Conservation (phyloP, 2,113 vertebrate genomes). For the Sinocyclocheilus grahami region DNA sequence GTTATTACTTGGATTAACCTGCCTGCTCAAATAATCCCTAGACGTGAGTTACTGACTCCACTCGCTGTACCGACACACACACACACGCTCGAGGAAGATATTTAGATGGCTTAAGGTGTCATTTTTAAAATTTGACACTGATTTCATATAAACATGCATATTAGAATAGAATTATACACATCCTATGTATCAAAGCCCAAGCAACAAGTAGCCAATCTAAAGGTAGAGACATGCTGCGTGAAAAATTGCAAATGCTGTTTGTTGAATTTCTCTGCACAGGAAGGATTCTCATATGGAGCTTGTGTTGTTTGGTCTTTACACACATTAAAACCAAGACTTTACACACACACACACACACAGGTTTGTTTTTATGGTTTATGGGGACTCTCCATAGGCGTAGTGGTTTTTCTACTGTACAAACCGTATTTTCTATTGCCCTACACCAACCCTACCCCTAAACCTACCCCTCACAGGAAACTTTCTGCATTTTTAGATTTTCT, state of each 20-base stretch:
- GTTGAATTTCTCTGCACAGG: background rate
- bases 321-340: background rate
- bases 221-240: background rate
- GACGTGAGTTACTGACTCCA: constrained; percentile 32
- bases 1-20: constrained; percentile 75
- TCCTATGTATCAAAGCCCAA: background rate
- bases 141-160: background rate
- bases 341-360: constrained; percentile 7
- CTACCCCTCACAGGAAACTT: too few relatives aligned
- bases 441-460: too few relatives aligned
- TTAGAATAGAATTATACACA: background rate
- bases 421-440: too few relatives aligned
- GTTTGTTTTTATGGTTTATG: too few relatives aligned
- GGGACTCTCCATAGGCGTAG: too few relatives aligned
- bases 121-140: background rate
- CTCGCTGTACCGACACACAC: constrained; percentile 24
- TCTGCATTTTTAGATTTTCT: too few relatives aligned
- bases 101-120: background rate
- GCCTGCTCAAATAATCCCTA: constrained; percentile 67
- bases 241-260: background rate
- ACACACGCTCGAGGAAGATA: background rate
- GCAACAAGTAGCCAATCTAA: background rate
- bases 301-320: background rate
- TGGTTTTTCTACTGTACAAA: too few relatives aligned
- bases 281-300: background rate